A percentile compares a stretch with the other conserved stretches of the same genome.
These are phyloP conservation scores for Channa maculata DNA, from an alignment of 2,113 vertebrate species.

Conservation along the genomic window DNA sequence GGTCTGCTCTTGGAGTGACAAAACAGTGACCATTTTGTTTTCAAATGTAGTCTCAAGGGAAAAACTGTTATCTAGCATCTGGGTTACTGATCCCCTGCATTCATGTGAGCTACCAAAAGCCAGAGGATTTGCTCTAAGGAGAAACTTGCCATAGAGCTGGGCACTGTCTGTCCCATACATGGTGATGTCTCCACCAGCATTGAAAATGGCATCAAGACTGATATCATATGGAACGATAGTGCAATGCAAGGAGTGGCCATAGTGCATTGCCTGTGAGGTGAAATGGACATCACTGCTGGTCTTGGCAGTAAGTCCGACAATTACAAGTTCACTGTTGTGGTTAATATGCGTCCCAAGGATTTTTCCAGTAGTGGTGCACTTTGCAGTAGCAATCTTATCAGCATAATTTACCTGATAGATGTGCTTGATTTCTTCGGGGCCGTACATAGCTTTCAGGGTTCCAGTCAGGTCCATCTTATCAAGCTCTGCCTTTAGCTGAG, in stretches of 20 bases:
- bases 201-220: slow-evolving; percentile 87
- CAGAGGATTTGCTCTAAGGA: slow-evolving; percentile 90
- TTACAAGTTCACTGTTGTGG: slow-evolving; percentile 85
- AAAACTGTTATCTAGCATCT: slow-evolving; percentile 74
- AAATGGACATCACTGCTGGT: slow-evolving; percentile 84
- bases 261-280: slow-evolving; percentile 85
- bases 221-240: slow-evolving; percentile 87
- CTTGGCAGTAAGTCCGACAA: slow-evolving; percentile 86
- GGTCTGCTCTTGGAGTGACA: slow-evolving; percentile 89
- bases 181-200: slow-evolving; percentile 86
- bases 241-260: slow-evolving; percentile 85
- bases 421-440: slow-evolving; percentile 87
- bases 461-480: slow-evolving; percentile 88
- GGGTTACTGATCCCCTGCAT: slow-evolving; percentile 87
- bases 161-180: slow-evolving; percentile 88
- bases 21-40: slow-evolving; percentile 83
- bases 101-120: slow-evolving; percentile 90
- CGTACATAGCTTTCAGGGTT: slow-evolving; percentile 83
- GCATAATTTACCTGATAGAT: slow-evolving; percentile 84
- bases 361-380: slow-evolving; percentile 88
- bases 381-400: slow-evolving; percentile 83
- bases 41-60: slow-evolving; percentile 83
- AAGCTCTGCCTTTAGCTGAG: slow-evolving; percentile 83
- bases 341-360: slow-evolving; percentile 84
- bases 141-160: slow-evolving; percentile 90